Evolutionary conservation across 2,797 vertebrate species (phyloP).

Genomic region (Propithecus deckenii): DNA sequence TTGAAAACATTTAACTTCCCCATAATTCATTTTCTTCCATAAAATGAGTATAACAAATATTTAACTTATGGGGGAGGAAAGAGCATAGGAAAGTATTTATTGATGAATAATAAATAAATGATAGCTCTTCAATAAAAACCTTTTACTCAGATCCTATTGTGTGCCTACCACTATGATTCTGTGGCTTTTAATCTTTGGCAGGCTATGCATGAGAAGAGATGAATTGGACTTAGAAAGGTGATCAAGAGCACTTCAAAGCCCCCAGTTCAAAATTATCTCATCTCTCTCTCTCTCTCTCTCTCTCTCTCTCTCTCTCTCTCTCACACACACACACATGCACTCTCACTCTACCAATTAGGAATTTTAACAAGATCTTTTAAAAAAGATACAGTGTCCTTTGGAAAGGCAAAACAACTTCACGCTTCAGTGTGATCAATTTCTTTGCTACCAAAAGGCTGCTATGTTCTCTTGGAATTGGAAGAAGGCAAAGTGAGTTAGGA

Average conservation of each 20-base stretch:
- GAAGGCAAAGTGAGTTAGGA: neutral
- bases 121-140: neutral
- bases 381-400: neutral
- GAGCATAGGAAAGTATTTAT: neutral
- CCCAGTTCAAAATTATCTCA: neutral
- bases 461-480: neutral
- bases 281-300: neutral
- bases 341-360: neutral
- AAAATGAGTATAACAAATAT: constrained; percentile 1
- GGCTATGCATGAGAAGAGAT: neutral
- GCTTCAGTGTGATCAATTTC: neutral
- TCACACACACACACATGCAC: neutral
- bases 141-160: neutral
- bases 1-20: neutral
- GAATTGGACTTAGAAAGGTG: neutral
- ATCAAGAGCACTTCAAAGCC: neutral
- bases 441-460: neutral
- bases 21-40: neutral
- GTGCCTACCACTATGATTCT: neutral
- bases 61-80: neutral
- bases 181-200: neutral
- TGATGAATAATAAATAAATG: neutral
- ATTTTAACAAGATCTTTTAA: constrained; percentile 3
- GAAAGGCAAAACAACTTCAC: neutral
- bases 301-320: neutral